Base-by-base conservation (phyloP, 2,888 invertebrate genomes). In the Macrostomum cliftonense region DNA sequence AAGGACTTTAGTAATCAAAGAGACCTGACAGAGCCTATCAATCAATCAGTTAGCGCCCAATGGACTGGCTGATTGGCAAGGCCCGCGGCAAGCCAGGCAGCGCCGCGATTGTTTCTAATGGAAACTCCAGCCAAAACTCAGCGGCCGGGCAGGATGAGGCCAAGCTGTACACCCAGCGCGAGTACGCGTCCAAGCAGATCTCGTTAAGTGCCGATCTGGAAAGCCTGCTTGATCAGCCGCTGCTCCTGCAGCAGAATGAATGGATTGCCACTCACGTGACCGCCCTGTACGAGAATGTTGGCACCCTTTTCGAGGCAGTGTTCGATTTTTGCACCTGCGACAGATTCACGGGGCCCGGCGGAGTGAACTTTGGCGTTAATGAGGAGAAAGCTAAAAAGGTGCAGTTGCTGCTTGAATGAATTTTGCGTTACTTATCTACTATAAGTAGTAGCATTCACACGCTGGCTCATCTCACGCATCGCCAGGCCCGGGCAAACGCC, bases 31-130 rank as follows among this genome's bases (percentile, higher is more conserved):
- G n/a, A n/a, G n/a, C n/a, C n/a, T n/a, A n/a, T n/a, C n/a, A n/a
- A n/a, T n/a, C n/a, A n/a, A 28, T 7, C 28, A 28, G 28, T 28
- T 9, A 28, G 9, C 28, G n/a, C n/a, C n/a, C n/a, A n/a, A 50
- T 50, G 50, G 50, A 51, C 21, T 50, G 50, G 50, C 38, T 50
- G 19, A 52, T 50, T 42, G 50, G 49, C 14, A 50, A 50, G 42
- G 50, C 50, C 4, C 14, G 42, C 11, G 50, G 50, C 19, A 49
- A 51, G 16, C 42, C 48, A 43, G 42, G 38, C 39, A 36, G 39
- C n/a, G 17, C 51, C 9, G 28, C 51, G 5, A 50, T 47, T 28
- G 20, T 16, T 12, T 36, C 43, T 21, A 36, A 36, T 43, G 39
- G 40, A 2, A 40, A 21, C n/a, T 47, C 47, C 2, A 17, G 40